Base-by-base conservation (phyloP, 2,888 invertebrate species). In the Drosophila austrosaltans region DNA sequence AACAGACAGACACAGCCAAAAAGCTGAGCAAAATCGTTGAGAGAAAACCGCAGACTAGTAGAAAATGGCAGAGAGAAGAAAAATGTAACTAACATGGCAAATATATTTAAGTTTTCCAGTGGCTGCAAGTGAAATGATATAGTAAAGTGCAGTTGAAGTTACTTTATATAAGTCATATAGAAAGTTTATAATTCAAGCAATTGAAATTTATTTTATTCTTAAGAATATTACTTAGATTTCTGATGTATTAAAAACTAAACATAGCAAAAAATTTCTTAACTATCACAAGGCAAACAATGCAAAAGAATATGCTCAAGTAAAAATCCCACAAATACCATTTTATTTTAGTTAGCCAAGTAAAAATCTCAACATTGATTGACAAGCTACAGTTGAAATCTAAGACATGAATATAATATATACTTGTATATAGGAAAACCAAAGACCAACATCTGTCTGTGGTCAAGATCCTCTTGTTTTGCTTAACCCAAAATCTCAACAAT, bases 281-380 rank as follows among this genome's bases (percentile, higher is more conserved):
- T 10, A 22, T 32, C 20, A 10, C 2, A 12, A 36, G 7, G 36
- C 36, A 8, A 36, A 36, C 36, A 36, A 36, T 36, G 36, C 0
- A 0, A 36, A 36, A 36, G 36, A 56, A 36, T 22, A 75, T 79
- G 69, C 69, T 72, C 71, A 79, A 69, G 68, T 53, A 72, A 72
- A 48, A 48, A 12, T 32, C 22, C 8, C n/a, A 16, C 7, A 53
- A 32, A 61, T 61, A 22, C 30, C 7, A 61, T 12, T 61, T 44
- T 20, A 57, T 57, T 57, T 22, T 20, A 39, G 20, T 39, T 39
- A 22, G 22, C 30, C 25, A 39, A 58, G 36, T 36, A 58, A 58
- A 39, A 58, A 48, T 48, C 39, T 39, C 22, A 58, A 40, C 61
- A 53, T 53, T 61, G 48, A 61, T 10, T 61, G 61, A 32, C 61